Base-by-base conservation (phyloP, 1,140 invertebrate genomes). In the Campodea augens region DNA sequence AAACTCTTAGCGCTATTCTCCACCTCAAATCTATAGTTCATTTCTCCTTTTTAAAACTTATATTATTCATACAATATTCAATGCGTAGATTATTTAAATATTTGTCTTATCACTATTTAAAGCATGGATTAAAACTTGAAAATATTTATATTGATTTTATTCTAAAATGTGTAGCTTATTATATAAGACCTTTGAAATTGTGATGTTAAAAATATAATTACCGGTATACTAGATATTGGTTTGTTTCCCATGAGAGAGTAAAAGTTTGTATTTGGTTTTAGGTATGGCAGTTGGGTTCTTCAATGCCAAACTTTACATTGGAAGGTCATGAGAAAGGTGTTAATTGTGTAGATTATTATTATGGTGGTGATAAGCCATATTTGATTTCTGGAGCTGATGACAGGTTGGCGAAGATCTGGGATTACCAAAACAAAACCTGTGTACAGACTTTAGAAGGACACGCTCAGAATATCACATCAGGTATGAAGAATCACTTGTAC, bases 291-390 rank as follows among this genome's bases (percentile, higher is more conserved):
- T 68, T 98, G 15, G 96, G 95, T 2, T 96, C 92, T 0, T 77
- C 80, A n/a, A 81, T 81, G 1, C 87, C 95, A 0, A 99, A 99
- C 65, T 99, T 99, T 59, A 98, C 95, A 0, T 62, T 98, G 4
- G 92, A 98, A 59, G 96, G 95, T 0, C 96, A 99, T 55, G 92
- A 97, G 52, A 98, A 98, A 60, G 95, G 95, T 37, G 90, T 98
- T 0, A 99, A 99, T 60, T 98, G 93, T 64, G 88, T 99, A 0
- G 93, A 98, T 63, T 99, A 98, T 60, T 99, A 98, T 60, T 85
- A 96, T 59, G 91, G 89, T n/a, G 93, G 90, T n/a, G 96, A 99
- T 57, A 99, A 99, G 57, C 96, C 96, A 0, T 99, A 98, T 61
- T 68, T 99, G 19, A 98, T 99, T 56, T 98, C 95, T 44, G 96